Evolutionary conservation across 1,140 invertebrate species (phyloP).

Genomic region (Drosophila fuyamai): DNA sequence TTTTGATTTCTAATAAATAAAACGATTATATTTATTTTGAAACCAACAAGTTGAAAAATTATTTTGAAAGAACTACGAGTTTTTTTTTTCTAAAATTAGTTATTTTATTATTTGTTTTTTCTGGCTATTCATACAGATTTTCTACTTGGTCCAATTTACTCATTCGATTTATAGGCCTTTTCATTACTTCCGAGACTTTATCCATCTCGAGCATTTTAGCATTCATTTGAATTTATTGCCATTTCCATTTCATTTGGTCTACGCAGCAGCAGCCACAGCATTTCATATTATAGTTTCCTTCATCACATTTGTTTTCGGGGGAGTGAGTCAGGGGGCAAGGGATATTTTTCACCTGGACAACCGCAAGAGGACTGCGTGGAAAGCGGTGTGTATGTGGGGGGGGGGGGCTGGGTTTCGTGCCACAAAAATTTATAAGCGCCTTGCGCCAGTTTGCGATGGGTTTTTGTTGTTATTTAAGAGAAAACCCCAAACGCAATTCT

Average conservation of each 20-base stretch:
- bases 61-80: no score
- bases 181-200: conserved; percentile 31
- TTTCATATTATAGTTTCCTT: conserved; percentile 59
- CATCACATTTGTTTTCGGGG: conserved; percentile 42
- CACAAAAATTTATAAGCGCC: conserved; percentile 78
- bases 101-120: no score
- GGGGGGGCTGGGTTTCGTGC: conserved; percentile 24
- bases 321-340: conserved; percentile 17
- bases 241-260: conserved; percentile 61
- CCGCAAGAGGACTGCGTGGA: conserved; percentile 10
- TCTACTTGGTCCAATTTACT: not conserved
- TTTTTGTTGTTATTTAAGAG: conserved; percentile 75
- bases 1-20: no score
- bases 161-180: conserved; percentile 38
- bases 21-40: no score
- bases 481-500: conserved; percentile 73
- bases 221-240: conserved; percentile 63
- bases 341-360: conserved; percentile 47
- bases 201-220: conserved; percentile 38
- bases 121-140: not conserved
- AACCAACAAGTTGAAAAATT: no score
- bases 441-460: conserved; percentile 55
- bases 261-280: conserved; percentile 28
- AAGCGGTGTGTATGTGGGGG: not conserved
- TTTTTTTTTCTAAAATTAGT: no score